These are phyloP conservation scores for Campylomormyrus numenius DNA, from an alignment of 2,113 vertebrate species.

Conservation along the genomic window DNA sequence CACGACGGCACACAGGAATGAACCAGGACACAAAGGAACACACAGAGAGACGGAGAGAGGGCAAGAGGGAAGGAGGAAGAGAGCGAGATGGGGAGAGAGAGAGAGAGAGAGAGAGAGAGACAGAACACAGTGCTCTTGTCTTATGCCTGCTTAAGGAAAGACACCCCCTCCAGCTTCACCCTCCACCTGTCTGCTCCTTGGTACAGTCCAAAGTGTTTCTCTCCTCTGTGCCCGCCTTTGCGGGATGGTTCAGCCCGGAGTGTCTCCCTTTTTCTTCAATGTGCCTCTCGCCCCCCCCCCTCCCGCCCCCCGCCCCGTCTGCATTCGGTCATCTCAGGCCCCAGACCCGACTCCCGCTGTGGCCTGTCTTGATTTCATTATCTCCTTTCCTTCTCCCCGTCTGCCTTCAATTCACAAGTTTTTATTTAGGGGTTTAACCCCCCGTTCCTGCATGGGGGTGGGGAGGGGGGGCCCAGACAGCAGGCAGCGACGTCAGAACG, in stretches of 20 bases:
- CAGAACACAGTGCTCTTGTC: background rate
- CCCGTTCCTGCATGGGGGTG: background rate
- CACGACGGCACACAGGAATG: slow-evolving; percentile 4
- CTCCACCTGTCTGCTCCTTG: background rate
- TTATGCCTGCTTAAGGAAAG: background rate
- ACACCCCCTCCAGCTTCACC: background rate
- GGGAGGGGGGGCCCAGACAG: background rate
- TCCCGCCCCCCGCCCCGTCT: too few species aligned
- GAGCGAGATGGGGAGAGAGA: background rate
- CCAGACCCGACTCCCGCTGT: background rate
- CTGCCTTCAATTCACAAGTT: slow-evolving; percentile 17
- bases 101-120: background rate
- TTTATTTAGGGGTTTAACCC: slow-evolving; percentile 12
- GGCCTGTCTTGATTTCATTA: slow-evolving; percentile 15
- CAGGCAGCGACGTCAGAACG: background rate
- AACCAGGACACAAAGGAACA: background rate
- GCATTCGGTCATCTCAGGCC: background rate
- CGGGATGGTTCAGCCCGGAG: background rate
- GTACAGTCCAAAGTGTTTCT: background rate
- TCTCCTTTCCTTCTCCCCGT: background rate
- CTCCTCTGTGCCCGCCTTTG: background rate
- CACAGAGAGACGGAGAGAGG: background rate
- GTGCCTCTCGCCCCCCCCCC: background rate
- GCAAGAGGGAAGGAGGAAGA: background rate
- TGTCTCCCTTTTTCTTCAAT: background rate